Base-by-base conservation (phyloP, 2,888 invertebrate species). In the Mimas tiliae region DNA sequence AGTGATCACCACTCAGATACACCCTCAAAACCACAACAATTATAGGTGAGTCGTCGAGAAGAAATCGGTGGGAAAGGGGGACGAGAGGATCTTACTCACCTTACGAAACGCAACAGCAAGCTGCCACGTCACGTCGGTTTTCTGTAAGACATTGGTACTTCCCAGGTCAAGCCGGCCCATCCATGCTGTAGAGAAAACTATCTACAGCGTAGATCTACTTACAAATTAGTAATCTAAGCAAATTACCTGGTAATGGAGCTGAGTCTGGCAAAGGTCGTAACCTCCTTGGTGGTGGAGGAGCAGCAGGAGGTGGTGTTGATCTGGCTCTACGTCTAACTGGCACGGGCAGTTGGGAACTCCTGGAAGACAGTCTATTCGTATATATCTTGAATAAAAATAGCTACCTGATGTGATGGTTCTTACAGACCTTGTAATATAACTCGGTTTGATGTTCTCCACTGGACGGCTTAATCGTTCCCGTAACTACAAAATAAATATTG, bases 211-310 rank as follows among this genome's bases (percentile, higher is more conserved):
- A n/a, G n/a, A n/a, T n/a, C n/a, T n/a, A n/a, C 27, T 27, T 27
- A 27, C 38, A 9, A 38, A 9, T 6, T 34, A 6, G 3, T 34
- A 34, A 34, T 6, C 34, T 34, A 34, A 34, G 3, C 7, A 3
- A 6, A 8, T 76, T 79, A 91, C 93, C 94, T 80, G 88, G 90
- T 62, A 92, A 71, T 3, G 93, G 93, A 7, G 93, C 93, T 0
- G 93, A 93, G 70, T 93, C 93, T 0, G 93, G 90, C 53, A 93
- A 74, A 1, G 93, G 93, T 9, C 93, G 76, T 16, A 93, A 75
- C 34, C 91, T 81, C 52, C 92, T 75, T 0, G 92, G 92, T 0
- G 85, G 87, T 4, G 82, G 81, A 0, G 88, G 88, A 0, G 84
- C 87, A 0, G 89, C 86, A 0, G 89, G 89, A 0, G 91, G 88